A percentile compares a stretch with the other conserved stretches of the same genome.
phyloP scores from a whole-genome alignment of 2,888 invertebrate genomes.

The Melikaiella ostensackeni region DNA sequence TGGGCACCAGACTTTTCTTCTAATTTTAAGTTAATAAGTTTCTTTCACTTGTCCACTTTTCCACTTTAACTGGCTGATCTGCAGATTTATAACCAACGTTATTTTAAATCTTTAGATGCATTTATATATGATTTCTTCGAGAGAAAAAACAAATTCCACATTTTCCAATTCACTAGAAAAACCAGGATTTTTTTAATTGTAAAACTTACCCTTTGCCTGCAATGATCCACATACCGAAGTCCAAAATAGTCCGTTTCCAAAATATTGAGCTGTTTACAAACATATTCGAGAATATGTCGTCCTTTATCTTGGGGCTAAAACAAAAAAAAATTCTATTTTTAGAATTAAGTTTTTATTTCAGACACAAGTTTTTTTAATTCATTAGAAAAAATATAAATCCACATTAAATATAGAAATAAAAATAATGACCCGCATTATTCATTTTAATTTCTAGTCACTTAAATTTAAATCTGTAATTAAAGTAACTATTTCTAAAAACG shows the following conservation, averaged over 20 bases:
- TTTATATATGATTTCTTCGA: too few species aligned
- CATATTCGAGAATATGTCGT: constrained; percentile 91
- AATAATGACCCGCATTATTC: too few species aligned
- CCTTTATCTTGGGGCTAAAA: constrained; percentile 92
- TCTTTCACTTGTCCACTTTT: constrained; percentile 2
- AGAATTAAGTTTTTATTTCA: not conserved
- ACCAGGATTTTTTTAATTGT: not conserved
- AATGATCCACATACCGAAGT: constrained; percentile 92
- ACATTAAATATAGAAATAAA: too few species aligned
- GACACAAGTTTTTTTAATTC: too few species aligned
- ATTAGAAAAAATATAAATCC: too few species aligned
- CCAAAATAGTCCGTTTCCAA: constrained; percentile 97
- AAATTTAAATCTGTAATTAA: not conserved
- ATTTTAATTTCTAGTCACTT: not conserved
- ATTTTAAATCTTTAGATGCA: not conserved
- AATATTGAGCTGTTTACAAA: constrained; percentile 93
- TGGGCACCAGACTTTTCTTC: not conserved
- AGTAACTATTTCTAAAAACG: not conserved
- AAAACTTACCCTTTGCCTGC: constrained; percentile 89
- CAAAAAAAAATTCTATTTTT: constrained; percentile 14
- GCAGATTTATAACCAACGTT: constrained; percentile 1
- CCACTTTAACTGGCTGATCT: not conserved
- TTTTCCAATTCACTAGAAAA: too few species aligned
- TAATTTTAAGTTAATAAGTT: constrained; percentile 17
- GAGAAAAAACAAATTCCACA: too few species aligned